Conservation (phyloP, 1,140 invertebrate species). For the Venustaconcha ellipsiformis region DNA sequence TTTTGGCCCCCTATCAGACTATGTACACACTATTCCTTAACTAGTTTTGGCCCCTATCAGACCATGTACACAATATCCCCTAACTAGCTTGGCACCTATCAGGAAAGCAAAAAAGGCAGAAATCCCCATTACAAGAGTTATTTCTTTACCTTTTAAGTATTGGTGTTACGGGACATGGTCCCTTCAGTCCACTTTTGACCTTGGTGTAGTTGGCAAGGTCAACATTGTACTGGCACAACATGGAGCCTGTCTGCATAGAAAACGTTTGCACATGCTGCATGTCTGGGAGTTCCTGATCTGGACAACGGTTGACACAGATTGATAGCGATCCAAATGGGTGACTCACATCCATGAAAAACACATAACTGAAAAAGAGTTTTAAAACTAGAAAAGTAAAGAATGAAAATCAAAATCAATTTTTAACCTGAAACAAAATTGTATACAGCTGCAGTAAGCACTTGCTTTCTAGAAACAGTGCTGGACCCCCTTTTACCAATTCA, state of each 20-base stretch:
- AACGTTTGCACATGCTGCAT: slow-evolving; percentile 81
- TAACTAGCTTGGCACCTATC: no score
- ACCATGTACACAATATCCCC: no score
- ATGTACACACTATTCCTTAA: no score
- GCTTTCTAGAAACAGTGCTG: neutral
- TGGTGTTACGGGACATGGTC: slow-evolving; percentile 59
- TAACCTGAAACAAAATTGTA: neutral
- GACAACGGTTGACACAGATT: slow-evolving; percentile 92
- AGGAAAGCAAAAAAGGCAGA: no score
- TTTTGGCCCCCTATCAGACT: no score
- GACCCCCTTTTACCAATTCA: no score
- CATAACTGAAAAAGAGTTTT: slow-evolving; percentile 71
- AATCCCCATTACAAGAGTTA: no score
- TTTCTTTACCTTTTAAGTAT: slow-evolving; percentile 56
- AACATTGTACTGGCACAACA: slow-evolving; percentile 75
- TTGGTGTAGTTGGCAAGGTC: slow-evolving; percentile 44
- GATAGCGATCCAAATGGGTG: slow-evolving; percentile 83
- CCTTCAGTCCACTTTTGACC: slow-evolving; percentile 32
- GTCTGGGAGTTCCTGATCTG: slow-evolving; percentile 75
- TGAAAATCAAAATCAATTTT: neutral
- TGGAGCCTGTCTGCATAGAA: slow-evolving; percentile 79
- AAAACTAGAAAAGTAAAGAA: neutral
- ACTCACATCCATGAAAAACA: slow-evolving; percentile 87
- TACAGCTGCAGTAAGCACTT: neutral
- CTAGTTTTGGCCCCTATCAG: no score